These are phyloP conservation scores for Aegithalos caudatus DNA, from an alignment of 2,113 vertebrate species.

Conservation along the genomic window DNA sequence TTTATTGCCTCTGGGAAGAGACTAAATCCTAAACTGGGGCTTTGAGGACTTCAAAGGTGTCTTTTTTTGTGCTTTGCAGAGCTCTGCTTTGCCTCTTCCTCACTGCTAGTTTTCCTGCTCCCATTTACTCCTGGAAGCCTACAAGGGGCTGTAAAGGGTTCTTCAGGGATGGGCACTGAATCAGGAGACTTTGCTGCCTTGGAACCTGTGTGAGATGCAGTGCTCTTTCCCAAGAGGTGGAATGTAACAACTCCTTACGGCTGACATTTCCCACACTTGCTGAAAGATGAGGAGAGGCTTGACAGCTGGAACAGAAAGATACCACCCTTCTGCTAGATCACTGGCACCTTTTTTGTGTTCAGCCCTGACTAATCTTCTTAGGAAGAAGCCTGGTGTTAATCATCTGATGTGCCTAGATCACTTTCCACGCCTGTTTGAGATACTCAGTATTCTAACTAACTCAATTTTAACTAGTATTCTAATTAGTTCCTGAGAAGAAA, in stretches of 20 bases:
- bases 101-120: not conserved
- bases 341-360: not conserved
- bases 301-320: not conserved
- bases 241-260: not conserved
- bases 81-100: not conserved
- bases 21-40: not conserved
- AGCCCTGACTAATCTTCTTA: not conserved
- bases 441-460: not conserved
- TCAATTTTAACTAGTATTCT: no score
- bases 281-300: not conserved
- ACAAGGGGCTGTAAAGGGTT: not conserved
- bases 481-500: not conserved
- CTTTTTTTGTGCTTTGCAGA: not conserved
- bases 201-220: not conserved
- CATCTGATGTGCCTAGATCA: not conserved
- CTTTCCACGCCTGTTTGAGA: not conserved
- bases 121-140: not conserved
- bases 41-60: not conserved
- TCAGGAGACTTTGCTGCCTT: not conserved
- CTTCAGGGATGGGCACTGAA: not conserved
- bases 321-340: not conserved
- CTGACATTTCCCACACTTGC: not conserved
- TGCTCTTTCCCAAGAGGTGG: fast-evolving
- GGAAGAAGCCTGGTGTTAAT: not conserved
- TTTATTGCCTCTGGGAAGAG: not conserved